A percentile compares a stretch with the other conserved stretches of the same genome.
Evolutionary conservation across 2,113 vertebrate species (phyloP).

Genomic region (Cyanoliseus patagonus): DNA sequence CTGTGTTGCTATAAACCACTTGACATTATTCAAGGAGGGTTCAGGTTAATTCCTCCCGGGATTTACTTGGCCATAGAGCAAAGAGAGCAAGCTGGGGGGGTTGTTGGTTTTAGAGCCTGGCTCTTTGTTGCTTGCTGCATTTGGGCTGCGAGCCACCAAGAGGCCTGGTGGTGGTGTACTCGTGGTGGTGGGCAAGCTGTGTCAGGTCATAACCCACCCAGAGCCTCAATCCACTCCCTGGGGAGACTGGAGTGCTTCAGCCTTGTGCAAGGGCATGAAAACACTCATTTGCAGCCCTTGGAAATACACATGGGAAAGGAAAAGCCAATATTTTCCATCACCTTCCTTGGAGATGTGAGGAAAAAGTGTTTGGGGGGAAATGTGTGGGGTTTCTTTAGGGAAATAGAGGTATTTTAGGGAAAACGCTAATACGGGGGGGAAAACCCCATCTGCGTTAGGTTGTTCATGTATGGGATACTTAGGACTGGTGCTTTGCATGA

Average conservation of each 20-base stretch:
- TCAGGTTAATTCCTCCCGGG: background rate
- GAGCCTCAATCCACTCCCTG: fast-evolving
- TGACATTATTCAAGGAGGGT: background rate
- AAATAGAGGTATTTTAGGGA: background rate
- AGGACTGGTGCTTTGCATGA: too few species aligned
- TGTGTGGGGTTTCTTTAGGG: background rate
- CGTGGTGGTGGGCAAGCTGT: background rate
- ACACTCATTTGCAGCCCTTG: fast-evolving
- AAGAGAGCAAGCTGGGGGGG: background rate
- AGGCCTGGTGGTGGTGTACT: background rate
- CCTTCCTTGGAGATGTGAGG: background rate
- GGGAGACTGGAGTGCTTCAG: background rate
- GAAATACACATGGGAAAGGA: background rate
- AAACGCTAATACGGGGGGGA: background rate
- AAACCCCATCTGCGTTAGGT: background rate
- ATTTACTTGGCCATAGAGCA: background rate
- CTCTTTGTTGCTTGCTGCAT: background rate
- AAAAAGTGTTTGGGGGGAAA: background rate
- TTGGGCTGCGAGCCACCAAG: background rate
- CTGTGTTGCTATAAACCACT: background rate
- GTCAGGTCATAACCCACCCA: background rate
- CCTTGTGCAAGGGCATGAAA: background rate
- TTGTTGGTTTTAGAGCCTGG: background rate
- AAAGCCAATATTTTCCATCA: background rate
- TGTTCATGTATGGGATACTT: background rate